Evolutionary conservation across 2,113 vertebrate species (phyloP).

Genomic region (Forbesichthys agassizii): DNA sequence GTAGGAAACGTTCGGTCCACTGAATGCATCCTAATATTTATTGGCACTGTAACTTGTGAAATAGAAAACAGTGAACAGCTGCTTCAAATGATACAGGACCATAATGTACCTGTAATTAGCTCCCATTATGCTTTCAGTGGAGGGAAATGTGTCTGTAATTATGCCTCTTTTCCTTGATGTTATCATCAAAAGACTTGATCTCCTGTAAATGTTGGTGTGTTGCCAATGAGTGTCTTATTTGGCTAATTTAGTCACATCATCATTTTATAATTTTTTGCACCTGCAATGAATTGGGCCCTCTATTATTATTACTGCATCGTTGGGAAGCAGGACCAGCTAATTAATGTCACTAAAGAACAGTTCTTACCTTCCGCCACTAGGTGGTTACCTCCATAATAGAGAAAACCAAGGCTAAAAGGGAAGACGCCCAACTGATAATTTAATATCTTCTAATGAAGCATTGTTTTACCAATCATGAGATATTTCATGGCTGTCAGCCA

Average conservation of each 20-base stretch:
- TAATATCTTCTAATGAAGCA: neutral
- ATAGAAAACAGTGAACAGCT: neutral
- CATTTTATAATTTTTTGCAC: neutral
- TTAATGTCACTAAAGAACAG: too few species aligned
- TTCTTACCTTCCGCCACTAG: too few species aligned
- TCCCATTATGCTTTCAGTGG: conserved; percentile 47
- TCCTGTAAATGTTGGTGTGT: conserved; percentile 53
- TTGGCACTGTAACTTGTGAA: too few species aligned
- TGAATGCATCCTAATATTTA: too few species aligned
- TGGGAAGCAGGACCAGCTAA: too few species aligned
- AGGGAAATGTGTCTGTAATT: conserved; percentile 49
- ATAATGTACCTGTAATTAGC: conserved; percentile 46
- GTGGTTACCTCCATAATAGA: too few species aligned
- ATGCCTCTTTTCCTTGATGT: conserved; percentile 55
- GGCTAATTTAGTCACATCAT: conserved; percentile 54
- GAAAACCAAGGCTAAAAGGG: too few species aligned
- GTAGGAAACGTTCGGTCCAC: too few species aligned
- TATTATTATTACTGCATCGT: neutral
- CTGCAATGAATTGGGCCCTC: neutral
- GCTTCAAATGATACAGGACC: conserved; percentile 15
- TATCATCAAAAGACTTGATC: conserved; percentile 60
- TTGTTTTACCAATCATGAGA: too few species aligned
- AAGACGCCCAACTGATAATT: neutral
- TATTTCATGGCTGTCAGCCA: too few species aligned
- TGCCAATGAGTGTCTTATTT: conserved; percentile 49